Percentiles rank a stretch among this genome's conserved stretches.
Conservation (phyloP, 2,113 vertebrate species). For the Epinephelus moara region DNA sequence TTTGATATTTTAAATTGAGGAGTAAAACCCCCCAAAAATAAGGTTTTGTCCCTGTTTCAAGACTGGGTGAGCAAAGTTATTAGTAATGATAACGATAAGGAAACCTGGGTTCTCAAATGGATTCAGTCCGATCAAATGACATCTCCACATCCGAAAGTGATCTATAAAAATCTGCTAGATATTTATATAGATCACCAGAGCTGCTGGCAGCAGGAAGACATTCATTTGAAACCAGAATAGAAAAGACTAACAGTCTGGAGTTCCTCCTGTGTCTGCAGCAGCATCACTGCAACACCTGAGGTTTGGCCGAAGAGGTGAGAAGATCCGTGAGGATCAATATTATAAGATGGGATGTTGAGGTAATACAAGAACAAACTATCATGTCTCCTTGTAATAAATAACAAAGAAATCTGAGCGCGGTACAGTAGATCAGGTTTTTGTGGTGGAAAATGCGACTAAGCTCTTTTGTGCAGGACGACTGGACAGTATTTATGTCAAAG, state of each 20-base stretch:
- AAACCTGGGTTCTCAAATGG: slow-evolving; percentile 24
- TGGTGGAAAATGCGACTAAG: slow-evolving; percentile 26
- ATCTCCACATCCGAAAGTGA: slow-evolving; percentile 46
- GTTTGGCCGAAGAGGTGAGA: slow-evolving; percentile 17
- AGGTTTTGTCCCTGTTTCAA: too few species aligned
- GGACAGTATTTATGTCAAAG: neutral
- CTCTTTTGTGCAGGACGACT: slow-evolving; percentile 10
- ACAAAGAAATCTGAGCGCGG: slow-evolving; percentile 30
- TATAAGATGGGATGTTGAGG: slow-evolving; percentile 20
- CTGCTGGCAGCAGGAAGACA: slow-evolving; percentile 34
- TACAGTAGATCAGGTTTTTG: slow-evolving; percentile 30
- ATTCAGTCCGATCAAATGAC: slow-evolving; percentile 48
- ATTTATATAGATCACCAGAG: slow-evolving; percentile 33
- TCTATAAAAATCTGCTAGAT: slow-evolving; percentile 20
- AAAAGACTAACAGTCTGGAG: slow-evolving; percentile 7
- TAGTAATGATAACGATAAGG: slow-evolving; percentile 20
- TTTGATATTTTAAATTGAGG: too few species aligned
- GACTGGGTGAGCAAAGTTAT: neutral
- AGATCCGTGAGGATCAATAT: slow-evolving; percentile 28
- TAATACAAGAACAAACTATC: slow-evolving; percentile 41
- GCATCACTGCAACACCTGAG: slow-evolving; percentile 26
- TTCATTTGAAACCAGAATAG: slow-evolving; percentile 50
- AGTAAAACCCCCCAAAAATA: too few species aligned
- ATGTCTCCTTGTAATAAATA: slow-evolving; percentile 31
- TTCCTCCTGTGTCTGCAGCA: slow-evolving; percentile 20